Evolutionary conservation across 2,797 vertebrate species (phyloP).

Genomic region (Rhyacichthys aspro): DNA sequence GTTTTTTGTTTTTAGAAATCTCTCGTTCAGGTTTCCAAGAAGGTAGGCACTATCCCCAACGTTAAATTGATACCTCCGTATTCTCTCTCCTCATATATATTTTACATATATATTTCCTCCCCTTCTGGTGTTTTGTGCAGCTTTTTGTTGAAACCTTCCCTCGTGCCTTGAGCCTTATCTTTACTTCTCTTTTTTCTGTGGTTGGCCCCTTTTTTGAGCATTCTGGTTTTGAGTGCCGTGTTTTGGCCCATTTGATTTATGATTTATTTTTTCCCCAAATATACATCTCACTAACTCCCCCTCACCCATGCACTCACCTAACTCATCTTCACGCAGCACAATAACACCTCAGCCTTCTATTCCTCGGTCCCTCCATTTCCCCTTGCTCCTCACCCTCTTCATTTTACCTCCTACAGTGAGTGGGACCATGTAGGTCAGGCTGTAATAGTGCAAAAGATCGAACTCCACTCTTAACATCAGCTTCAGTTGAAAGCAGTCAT

Average conservation of each 20-base stretch:
- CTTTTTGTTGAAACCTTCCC: slow-evolving; percentile 71
- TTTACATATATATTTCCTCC: slow-evolving; percentile 60
- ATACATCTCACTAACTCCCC: slow-evolving; percentile 48
- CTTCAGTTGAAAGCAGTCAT: slow-evolving; percentile 1
- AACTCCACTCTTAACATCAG: slow-evolving; percentile 23
- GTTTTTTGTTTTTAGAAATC: slow-evolving; percentile 98
- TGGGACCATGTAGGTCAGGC: slow-evolving; percentile 40
- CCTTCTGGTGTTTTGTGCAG: slow-evolving; percentile 77
- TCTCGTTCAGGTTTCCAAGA: slow-evolving; percentile 98
- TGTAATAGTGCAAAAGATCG: slow-evolving; percentile 35
- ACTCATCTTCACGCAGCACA: slow-evolving; percentile 59
- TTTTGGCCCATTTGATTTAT: slow-evolving; percentile 61
- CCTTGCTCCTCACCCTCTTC: slow-evolving; percentile 30
- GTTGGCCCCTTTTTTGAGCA: slow-evolving; percentile 60
- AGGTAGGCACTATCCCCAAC: slow-evolving; percentile 90
- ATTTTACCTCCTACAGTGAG: too few relatives aligned
- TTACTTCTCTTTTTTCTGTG: slow-evolving; percentile 62
- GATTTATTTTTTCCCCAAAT: slow-evolving; percentile 2
- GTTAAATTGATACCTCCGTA: slow-evolving; percentile 66
- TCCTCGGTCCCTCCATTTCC: slow-evolving; percentile 45
- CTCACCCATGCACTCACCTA: slow-evolving; percentile 61
- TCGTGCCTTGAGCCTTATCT: slow-evolving; percentile 70
- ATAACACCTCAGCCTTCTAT: slow-evolving; percentile 64
- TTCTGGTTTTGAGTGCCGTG: slow-evolving; percentile 71
- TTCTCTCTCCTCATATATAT: slow-evolving; percentile 73